A percentile compares a stretch with the other conserved stretches of the same genome.
These are phyloP conservation scores for Chelon labrosus DNA, from an alignment of 2,797 vertebrate species.

Conservation along the genomic window DNA sequence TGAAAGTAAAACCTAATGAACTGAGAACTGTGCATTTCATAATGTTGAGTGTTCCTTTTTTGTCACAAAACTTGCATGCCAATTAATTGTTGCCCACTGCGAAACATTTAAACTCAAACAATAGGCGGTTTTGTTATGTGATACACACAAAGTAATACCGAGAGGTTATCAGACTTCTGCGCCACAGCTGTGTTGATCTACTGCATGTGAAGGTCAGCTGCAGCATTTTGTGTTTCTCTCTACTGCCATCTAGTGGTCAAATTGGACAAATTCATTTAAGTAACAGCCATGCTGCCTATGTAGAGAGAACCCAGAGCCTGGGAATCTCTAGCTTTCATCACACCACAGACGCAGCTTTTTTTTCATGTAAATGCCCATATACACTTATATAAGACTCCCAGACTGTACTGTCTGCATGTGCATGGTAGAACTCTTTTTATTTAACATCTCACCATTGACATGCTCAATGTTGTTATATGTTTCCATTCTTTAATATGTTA, in stretches of 20 bases:
- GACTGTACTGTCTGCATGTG: neutral
- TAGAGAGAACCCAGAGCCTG: no score
- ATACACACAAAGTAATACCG: no score
- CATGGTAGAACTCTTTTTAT: neutral
- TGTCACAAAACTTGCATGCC: no score
- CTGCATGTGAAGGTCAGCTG: neutral
- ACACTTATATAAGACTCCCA: neutral
- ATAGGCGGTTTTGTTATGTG: no score
- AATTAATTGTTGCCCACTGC: no score
- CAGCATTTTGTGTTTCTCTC: neutral
- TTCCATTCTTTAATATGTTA: neutral
- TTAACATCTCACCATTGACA: neutral
- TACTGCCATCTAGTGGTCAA: constrained; percentile 58
- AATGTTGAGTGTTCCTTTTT: no score
- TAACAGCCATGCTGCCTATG: no score
- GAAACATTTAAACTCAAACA: no score
- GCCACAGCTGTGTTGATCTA: no score
- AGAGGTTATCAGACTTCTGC: neutral
- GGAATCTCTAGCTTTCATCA: neutral
- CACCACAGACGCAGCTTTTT: neutral
- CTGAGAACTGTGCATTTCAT: no score
- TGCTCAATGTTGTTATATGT: neutral
- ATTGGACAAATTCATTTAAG: neutral
- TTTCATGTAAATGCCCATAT: neutral
- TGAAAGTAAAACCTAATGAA: no score